phyloP scores from a whole-genome alignment of 1,140 invertebrate species.

The Drosophila melanica region DNA sequence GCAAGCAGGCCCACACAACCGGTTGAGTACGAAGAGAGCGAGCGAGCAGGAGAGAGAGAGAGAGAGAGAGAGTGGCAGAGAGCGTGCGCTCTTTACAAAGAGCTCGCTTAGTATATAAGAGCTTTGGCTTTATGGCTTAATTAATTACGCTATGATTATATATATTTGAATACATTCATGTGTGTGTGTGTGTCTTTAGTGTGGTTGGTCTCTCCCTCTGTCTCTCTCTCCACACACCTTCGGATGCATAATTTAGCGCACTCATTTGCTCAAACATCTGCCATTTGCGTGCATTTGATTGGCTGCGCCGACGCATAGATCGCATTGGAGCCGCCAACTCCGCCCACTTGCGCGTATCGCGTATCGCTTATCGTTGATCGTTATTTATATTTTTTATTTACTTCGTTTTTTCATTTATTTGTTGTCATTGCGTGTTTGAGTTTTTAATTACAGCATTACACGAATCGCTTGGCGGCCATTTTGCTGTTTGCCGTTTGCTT shows the following conservation, averaged over 20 bases:
- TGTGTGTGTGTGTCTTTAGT: background rate
- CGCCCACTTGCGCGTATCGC: slow-evolving; percentile 21
- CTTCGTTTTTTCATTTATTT: background rate
- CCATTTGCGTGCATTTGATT: slow-evolving; percentile 52
- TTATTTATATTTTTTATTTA: background rate
- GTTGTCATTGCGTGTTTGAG: slow-evolving; percentile 54
- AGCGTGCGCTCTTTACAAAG: slow-evolving; percentile 17
- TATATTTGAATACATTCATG: background rate
- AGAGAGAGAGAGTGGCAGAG: background rate
- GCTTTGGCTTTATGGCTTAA: slow-evolving; percentile 43
- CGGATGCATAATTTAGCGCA: slow-evolving; percentile 64
- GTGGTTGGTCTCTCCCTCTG: background rate
- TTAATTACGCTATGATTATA: slow-evolving; percentile 32
- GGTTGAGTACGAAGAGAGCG: slow-evolving; percentile 42
- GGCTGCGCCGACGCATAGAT: slow-evolving; percentile 68
- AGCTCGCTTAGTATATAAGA: slow-evolving; percentile 33
- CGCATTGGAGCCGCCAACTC: slow-evolving; percentile 21
- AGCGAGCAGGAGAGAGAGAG: slow-evolving; percentile 19
- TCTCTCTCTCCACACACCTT: slow-evolving; percentile 18
- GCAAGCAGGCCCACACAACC: slow-evolving; percentile 48
- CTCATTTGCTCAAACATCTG: slow-evolving; percentile 45
- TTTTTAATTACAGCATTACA: slow-evolving; percentile 58
- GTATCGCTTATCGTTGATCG: slow-evolving; percentile 8
- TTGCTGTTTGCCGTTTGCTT: slow-evolving; percentile 44
- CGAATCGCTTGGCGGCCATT: slow-evolving; percentile 30